Percentiles rank a stretch among this genome's conserved stretches.
phyloP scores from a whole-genome alignment of 2,797 vertebrate species.

The Carduelis carduelis region DNA sequence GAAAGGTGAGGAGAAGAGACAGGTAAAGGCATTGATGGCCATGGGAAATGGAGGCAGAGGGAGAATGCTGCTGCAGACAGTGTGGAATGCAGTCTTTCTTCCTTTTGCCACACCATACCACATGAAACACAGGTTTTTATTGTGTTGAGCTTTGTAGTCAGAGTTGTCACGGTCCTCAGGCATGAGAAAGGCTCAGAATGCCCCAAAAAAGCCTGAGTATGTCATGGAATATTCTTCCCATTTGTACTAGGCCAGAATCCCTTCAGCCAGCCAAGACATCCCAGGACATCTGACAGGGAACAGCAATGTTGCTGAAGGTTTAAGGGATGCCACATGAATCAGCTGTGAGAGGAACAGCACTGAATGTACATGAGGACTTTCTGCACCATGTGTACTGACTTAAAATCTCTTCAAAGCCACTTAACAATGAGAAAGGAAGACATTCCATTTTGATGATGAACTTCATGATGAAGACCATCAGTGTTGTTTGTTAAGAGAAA shows the following conservation, averaged over 20 bases:
- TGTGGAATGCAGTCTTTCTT: not conserved
- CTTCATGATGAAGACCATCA: not conserved
- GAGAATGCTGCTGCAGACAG: not conserved
- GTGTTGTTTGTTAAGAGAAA: not conserved
- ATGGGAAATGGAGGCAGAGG: not conserved
- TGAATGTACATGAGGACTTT: not conserved
- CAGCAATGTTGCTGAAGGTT: not conserved
- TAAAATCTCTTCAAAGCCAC: not conserved
- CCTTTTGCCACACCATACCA: not conserved
- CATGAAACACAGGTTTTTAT: not conserved
- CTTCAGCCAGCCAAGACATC: not conserved
- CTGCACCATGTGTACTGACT: not conserved
- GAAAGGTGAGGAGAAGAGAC: not conserved
- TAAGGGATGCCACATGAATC: not conserved
- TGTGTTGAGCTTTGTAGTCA: not conserved
- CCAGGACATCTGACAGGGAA: not conserved
- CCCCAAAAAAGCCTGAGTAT: not conserved
- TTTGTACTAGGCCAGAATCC: not conserved
- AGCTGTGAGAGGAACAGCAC: accelerated
- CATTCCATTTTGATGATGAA: not conserved
- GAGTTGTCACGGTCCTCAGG: not conserved
- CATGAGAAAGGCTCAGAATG: not conserved
- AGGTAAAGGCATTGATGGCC: not conserved
- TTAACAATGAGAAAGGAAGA: not conserved
- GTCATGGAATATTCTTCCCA: not conserved